phyloP scores from a whole-genome alignment of 2,113 vertebrate genomes.

The Ceyx melanurus region DNA sequence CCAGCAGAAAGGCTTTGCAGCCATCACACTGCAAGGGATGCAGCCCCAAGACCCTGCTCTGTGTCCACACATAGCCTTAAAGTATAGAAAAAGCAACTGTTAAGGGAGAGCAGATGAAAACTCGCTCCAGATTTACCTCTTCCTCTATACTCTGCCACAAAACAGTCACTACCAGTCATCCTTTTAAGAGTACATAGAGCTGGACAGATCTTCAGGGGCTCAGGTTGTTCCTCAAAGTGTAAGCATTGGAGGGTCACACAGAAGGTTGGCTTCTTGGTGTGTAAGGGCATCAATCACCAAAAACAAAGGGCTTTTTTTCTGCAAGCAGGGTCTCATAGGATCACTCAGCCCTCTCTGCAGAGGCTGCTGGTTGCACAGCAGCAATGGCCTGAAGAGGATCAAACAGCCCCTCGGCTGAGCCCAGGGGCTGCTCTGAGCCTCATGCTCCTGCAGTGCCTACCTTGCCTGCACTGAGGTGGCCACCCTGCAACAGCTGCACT shows the following conservation, averaged over 20 bases:
- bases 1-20: not conserved
- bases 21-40: not conserved
- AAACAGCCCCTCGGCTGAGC: not conserved
- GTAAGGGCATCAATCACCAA: not conserved
- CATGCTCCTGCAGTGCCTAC: not conserved
- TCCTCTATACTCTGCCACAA: not conserved
- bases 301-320: not conserved
- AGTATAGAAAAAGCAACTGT: not conserved
- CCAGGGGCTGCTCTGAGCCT: not conserved
- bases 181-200: not conserved
- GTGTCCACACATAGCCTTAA: not conserved
- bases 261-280: not conserved
- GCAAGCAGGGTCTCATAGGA: not conserved
- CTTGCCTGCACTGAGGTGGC: not conserved
- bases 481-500: not conserved
- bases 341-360: not conserved
- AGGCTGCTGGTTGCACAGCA: not conserved
- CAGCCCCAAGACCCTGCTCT: not conserved
- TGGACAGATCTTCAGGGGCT: not conserved
- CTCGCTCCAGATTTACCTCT: not conserved
- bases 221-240: accelerated
- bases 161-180: not conserved
- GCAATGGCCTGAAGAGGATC: not conserved
- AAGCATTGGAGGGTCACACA: accelerated
- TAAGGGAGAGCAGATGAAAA: not conserved